Base-by-base conservation (phyloP, 1,140 invertebrate species). In the Phthorimaea operculella region DNA sequence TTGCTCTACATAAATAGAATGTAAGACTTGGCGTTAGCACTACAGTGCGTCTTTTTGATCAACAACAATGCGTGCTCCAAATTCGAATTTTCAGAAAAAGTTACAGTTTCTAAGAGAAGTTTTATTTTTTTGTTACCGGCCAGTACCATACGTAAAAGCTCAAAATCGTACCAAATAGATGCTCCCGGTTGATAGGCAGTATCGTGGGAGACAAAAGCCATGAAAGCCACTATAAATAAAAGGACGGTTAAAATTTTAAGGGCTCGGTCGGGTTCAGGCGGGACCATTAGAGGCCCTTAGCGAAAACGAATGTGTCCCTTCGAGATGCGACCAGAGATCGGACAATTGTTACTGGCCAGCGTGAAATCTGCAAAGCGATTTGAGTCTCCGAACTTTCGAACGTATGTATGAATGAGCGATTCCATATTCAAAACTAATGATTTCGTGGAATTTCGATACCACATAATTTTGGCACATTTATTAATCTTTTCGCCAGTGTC, bases 221-320 rank as follows among this genome's bases (percentile, higher is more conserved):
- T 64, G 73, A 72, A 69, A 68, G 72, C 62, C 58, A 65, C 66
- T 61, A 78, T 81, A 81, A 81, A 81, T 79, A 81, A 79, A 73
- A 72, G 66, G 65, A 66, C 66, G 68, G 65, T 74, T 74, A 77
- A 77, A 80, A 74, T 76, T 79, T 77, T 79, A 79, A 77, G 73
- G 72, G 66, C 58, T 15, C 73, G 59, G 52, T 55, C 59, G 59
- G 63, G 63, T 57, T 57, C 57, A 61, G 59, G 52, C 54, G 66
- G 58, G 66, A 64, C 78, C 67, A 79, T 77, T 81, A 81, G 72
- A 72, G 78, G 60, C 73, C 76, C 78, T 81, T 79, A 79, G 65
- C 64, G 68, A 58, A 67, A 68, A 72, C 66, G 68, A 73, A 70
- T 63, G 69, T 61, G 65, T 60, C 64, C 51, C 52, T 52, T 58